These are phyloP conservation scores for Harpalus rubripes DNA, from an alignment of 2,888 invertebrate species.

Conservation along the genomic window DNA sequence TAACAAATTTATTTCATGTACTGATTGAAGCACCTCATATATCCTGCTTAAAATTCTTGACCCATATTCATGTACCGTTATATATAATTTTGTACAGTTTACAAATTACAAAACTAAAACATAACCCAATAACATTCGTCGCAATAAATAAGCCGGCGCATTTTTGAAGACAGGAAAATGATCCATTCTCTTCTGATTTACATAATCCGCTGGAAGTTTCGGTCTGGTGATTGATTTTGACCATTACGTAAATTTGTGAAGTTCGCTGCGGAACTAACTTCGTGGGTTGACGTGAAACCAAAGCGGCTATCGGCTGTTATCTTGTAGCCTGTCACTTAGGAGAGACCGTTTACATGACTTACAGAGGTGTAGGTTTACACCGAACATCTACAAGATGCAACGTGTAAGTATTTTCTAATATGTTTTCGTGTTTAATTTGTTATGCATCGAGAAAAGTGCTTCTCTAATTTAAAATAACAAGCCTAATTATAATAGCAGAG, in stretches of 20 bases:
- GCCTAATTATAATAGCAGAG: no score
- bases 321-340: conserved; percentile 44
- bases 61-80: conserved; percentile 38
- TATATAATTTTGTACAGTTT: conserved; percentile 31
- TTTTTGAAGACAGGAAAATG: conserved; percentile 54
- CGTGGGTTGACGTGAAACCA: conserved; percentile 46
- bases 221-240: conserved; percentile 38
- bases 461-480: no score
- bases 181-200: conserved; percentile 27
- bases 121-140: conserved; percentile 32
- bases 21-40: background rate
- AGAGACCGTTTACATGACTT: conserved; percentile 15
- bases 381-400: background rate
- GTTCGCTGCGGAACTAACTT: conserved; percentile 20
- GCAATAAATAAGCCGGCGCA: conserved; percentile 40
- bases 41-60: conserved; percentile 12
- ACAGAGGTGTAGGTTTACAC: conserved; percentile 17
- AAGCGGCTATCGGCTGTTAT: conserved; percentile 27
- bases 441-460: no score
- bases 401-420: background rate
- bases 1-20: background rate
- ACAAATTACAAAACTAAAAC: conserved; percentile 37
- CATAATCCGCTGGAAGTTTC: conserved; percentile 36
- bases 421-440: background rate
- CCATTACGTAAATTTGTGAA: conserved; percentile 57